These are phyloP conservation scores for Acanthopagrus latus DNA, from an alignment of 2,797 vertebrate species.

Conservation along the genomic window DNA sequence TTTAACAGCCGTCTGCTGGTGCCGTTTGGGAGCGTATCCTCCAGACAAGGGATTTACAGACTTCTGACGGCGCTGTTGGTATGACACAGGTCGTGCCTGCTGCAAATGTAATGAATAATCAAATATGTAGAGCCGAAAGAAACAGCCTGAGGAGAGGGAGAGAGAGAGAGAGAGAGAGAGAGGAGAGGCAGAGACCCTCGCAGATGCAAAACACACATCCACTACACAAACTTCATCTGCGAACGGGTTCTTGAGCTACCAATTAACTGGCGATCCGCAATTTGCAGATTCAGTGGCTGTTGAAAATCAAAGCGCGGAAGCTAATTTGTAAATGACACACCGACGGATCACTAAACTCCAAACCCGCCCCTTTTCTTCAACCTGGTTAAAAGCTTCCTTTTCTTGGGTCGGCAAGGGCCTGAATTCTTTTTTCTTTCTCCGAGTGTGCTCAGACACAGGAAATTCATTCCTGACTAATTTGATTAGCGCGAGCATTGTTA, in stretches of 20 bases:
- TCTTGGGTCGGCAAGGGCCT: slow-evolving; percentile 36
- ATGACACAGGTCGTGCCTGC: slow-evolving; percentile 26
- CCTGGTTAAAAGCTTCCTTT: slow-evolving; percentile 30
- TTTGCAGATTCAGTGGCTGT: slow-evolving; percentile 32
- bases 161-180: too few species aligned
- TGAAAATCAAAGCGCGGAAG: slow-evolving; percentile 29
- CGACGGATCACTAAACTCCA: slow-evolving; percentile 32
- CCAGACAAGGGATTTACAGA: slow-evolving; percentile 46
- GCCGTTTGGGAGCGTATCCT: slow-evolving; percentile 64
- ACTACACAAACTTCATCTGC: slow-evolving; percentile 31
- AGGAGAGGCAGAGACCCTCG: neutral
- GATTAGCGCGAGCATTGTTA: slow-evolving; percentile 80
- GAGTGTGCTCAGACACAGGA: slow-evolving; percentile 77
- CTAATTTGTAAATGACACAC: slow-evolving; percentile 63
- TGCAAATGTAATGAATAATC: slow-evolving; percentile 41
- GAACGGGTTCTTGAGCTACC: slow-evolving; percentile 37
- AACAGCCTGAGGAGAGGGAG: neutral
- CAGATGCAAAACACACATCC: slow-evolving; percentile 15
- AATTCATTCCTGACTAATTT: slow-evolving; percentile 82
- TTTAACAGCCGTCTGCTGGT: slow-evolving; percentile 57
- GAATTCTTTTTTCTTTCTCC: slow-evolving; percentile 41
- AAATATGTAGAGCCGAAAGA: neutral
- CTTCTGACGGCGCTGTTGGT: slow-evolving; percentile 47
- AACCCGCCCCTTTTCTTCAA: slow-evolving; percentile 33
- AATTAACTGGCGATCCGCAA: slow-evolving; percentile 36